Conservation (phyloP, 2,888 invertebrate species). For the Rotaria sp. region DNA sequence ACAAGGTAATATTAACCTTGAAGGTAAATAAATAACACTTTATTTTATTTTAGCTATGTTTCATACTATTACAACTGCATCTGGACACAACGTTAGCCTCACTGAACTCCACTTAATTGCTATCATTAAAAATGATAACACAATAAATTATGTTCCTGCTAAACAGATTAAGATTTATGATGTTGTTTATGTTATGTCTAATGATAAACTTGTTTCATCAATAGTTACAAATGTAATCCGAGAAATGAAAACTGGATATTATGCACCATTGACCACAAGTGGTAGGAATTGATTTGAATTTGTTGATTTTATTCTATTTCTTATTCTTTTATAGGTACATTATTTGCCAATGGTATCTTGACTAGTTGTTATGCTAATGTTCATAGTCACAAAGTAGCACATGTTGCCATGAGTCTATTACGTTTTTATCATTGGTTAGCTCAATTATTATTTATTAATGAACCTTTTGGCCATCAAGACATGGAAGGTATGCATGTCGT, state of each 20-base stretch:
- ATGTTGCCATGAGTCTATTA: neutral
- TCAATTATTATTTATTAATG: neutral
- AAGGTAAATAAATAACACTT: too few species aligned
- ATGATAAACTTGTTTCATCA: neutral
- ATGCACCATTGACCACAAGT: neutral
- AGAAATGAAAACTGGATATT: neutral
- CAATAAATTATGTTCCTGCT: neutral
- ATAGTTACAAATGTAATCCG: neutral
- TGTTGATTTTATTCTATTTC: neutral
- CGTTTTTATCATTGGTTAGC: neutral
- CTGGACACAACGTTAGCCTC: neutral
- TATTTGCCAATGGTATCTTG: neutral
- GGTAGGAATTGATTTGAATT: neutral
- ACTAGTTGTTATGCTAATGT: neutral
- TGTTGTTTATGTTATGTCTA: neutral
- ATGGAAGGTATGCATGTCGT: too few species aligned
- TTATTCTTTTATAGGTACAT: neutral
- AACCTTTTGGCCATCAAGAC: neutral
- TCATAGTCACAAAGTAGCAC: neutral
- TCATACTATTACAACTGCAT: neutral
- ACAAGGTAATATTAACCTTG: neutral
- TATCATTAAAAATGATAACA: neutral
- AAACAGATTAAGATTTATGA: neutral
- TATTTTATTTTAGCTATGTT: neutral
- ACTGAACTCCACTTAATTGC: neutral